phyloP scores from a whole-genome alignment of 2,888 invertebrate genomes.

The Therioaphis trifolii region DNA sequence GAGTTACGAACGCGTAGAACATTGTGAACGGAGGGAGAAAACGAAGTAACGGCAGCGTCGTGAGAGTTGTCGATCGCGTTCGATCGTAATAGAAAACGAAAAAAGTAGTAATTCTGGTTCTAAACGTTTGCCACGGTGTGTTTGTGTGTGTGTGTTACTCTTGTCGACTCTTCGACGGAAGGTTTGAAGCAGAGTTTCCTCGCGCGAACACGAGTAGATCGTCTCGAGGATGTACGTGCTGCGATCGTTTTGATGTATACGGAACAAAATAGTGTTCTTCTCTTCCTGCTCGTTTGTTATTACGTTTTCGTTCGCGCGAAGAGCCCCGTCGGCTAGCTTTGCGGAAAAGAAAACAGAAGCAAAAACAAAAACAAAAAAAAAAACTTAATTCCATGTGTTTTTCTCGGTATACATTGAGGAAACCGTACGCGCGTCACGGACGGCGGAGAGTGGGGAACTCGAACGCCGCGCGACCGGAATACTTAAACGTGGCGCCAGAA shows the following conservation, averaged over 20 bases:
- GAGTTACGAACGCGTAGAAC: too few species aligned
- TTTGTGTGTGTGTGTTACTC: too few species aligned
- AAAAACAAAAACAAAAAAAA: too few species aligned
- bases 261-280: neutral
- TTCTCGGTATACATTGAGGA: slow-evolving; percentile 13
- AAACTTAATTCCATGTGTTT: slow-evolving; percentile 22
- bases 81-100: too few species aligned
- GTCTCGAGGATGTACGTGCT: neutral
- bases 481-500: neutral
- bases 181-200: neutral
- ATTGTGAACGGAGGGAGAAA: too few species aligned
- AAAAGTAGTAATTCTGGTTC: too few species aligned
- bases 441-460: neutral
- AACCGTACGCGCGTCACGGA: neutral
- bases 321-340: neutral
- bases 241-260: neutral
- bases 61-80: too few species aligned
- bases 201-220: neutral
- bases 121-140: too few species aligned
- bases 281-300: too few species aligned
- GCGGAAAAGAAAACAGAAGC: neutral
- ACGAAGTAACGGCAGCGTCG: too few species aligned
- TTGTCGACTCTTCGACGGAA: neutral
- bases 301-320: neutral
- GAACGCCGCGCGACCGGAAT: slow-evolving; percentile 11